These are phyloP conservation scores for Fulmarus glacialis DNA, from an alignment of 2,113 vertebrate species.

Conservation along the genomic window DNA sequence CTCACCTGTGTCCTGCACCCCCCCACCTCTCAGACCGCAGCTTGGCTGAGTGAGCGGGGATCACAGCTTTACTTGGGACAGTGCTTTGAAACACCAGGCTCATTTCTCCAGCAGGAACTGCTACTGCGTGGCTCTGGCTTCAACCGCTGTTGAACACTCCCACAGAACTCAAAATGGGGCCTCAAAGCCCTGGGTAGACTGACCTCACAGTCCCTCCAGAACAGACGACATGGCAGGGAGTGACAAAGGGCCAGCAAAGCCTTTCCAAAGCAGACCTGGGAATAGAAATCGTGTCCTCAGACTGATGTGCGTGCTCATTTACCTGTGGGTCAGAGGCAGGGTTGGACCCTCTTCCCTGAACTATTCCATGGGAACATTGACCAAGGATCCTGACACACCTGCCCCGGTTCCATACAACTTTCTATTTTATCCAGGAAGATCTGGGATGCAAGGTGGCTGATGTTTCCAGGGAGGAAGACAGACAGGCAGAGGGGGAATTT, in stretches of 20 bases:
- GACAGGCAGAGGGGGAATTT: background rate
- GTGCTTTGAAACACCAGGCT: background rate
- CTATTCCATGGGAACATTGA: background rate
- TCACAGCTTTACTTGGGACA: background rate
- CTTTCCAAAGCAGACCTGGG: background rate
- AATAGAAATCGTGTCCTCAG: accelerated
- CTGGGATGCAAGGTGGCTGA: background rate
- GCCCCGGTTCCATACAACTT: background rate
- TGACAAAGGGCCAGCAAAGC: background rate
- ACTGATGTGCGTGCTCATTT: accelerated
- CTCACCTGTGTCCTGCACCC: background rate
- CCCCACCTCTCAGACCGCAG: background rate
- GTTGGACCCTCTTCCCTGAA: background rate
- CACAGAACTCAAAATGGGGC: background rate
- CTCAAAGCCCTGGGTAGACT: background rate
- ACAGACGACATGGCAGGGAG: background rate
- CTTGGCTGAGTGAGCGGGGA: background rate
- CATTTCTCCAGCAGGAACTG: background rate
- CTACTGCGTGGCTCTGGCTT: background rate
- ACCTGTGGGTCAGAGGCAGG: background rate
- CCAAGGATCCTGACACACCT: background rate
- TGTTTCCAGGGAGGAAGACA: background rate
- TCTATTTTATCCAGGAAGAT: background rate
- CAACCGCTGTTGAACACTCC: background rate
- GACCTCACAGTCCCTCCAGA: background rate